Base-by-base conservation (phyloP, 2,888 invertebrate genomes). In the Antheraea yamamai region DNA sequence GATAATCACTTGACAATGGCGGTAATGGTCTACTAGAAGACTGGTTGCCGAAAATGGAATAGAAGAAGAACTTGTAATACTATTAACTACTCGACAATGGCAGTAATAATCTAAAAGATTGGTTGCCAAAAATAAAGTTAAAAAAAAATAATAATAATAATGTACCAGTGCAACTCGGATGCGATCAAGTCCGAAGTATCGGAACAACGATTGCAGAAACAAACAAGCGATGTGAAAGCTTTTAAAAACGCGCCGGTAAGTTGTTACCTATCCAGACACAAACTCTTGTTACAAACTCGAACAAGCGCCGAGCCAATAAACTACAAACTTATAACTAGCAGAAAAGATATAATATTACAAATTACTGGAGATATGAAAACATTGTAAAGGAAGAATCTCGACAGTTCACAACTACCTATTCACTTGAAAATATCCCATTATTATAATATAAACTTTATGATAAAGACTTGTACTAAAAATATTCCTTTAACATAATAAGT, bases 121-220 rank as follows among this genome's bases (percentile, higher is more conserved):
- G n/a, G n/a, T n/a, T n/a, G n/a, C n/a, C n/a, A n/a, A n/a, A n/a
- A n/a, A n/a, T n/a, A n/a, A n/a, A n/a, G n/a, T n/a, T n/a, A n/a
- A n/a, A n/a, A n/a, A n/a, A n/a, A n/a, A n/a, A n/a, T n/a, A 90
- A 91, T 90, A 92, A 92, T 91, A 90, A 91, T 90, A 92, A 92
- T 91, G 92, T 90, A 91, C 90, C 91, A 91, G 88, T 86, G 85
- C 82, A 80, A 83, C 85, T n/a, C n/a, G 7, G 4, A 85, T 80
- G 84, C 81, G 78, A 80, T 80, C 81, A 79, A 79, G 77, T 80
- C 80, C 80, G n/a, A 85, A 87, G 89, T 90, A 89, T 89, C 86
- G 81, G 80, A 82, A 78, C 79, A 75, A 81, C 82, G 87, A 87
- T 86, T 85, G 87, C 89, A 86, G 88, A 92, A 91, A 90, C 89